Conservation (phyloP, 2,888 invertebrate genomes). For the Amiota minor region DNA sequence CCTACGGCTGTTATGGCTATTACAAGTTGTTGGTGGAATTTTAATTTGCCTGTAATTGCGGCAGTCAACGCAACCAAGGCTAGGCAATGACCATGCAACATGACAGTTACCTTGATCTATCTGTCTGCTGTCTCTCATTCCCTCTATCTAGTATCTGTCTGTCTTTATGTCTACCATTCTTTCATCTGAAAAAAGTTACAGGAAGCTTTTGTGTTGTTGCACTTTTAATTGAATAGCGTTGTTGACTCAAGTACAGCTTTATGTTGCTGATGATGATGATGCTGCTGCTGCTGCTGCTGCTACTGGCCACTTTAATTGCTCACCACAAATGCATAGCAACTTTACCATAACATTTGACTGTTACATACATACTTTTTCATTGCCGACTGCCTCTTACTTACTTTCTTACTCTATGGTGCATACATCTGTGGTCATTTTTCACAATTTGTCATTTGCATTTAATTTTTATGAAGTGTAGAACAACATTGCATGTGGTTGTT, state of each 20-base stretch:
- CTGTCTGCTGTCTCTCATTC: not conserved
- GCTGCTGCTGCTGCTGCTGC: not conserved
- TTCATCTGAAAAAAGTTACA: not conserved
- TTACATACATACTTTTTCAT: not conserved
- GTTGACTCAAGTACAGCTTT: not conserved
- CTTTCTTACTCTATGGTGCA: too few species aligned
- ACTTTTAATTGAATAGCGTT: conserved; percentile 21
- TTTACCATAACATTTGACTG: not conserved
- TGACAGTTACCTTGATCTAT: conserved; percentile 38
- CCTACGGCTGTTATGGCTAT: conserved; percentile 4
- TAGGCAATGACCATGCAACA: conserved; percentile 49
- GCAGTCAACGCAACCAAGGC: conserved; percentile 45
- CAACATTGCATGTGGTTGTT: conserved; percentile 59
- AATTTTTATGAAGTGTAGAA: conserved; percentile 51
- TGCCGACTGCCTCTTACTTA: conserved; percentile 18
- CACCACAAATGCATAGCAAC: not conserved
- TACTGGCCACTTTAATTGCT: conserved; percentile 13
- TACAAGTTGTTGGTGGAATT: conserved; percentile 53
- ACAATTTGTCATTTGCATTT: conserved; percentile 64
- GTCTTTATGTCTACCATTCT: conserved; percentile 3
- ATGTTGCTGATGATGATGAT: not conserved
- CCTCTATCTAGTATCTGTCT: not conserved
- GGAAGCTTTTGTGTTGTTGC: conserved; percentile 19
- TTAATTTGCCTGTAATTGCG: conserved; percentile 67
- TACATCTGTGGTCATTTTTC: conserved; percentile 41